phyloP scores from a whole-genome alignment of 2,888 invertebrate species.

The Athripsodes cinereus region DNA sequence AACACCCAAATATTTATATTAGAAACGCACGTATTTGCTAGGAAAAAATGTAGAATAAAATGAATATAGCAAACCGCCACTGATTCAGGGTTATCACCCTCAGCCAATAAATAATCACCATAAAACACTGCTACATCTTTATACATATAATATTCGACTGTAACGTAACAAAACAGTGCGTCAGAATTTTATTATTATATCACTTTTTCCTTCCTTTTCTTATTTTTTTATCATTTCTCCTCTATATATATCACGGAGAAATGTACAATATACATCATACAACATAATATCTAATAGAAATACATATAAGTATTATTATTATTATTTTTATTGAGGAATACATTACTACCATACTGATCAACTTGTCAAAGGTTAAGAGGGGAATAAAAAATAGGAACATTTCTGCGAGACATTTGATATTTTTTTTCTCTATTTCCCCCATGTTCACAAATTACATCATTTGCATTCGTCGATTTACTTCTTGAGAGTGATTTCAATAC shows the following conservation, averaged over 20 bases:
- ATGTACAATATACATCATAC: no score
- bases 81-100: conserved; percentile 3
- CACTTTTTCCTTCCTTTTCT: conserved; percentile 17
- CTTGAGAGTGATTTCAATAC: no score
- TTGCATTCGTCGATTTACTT: not conserved
- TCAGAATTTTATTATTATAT: conserved; percentile 22
- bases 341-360: not conserved
- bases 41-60: no score
- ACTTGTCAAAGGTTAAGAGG: not conserved
- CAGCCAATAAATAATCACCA: conserved; percentile 27
- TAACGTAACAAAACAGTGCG: conserved; percentile 18
- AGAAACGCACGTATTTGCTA: no score
- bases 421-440: not conserved
- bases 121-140: conserved; percentile 27
- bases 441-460: not conserved
- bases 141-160: conserved; percentile 16
- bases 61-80: not conserved
- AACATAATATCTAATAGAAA: no score
- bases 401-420: not conserved
- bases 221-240: not conserved
- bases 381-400: not conserved
- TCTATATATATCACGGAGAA: not conserved
- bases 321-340: not conserved
- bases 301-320: no score
- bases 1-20: no score